These are phyloP conservation scores for Steinernema feltiae DNA, from an alignment of 1,140 invertebrate species.

Conservation along the genomic window DNA sequence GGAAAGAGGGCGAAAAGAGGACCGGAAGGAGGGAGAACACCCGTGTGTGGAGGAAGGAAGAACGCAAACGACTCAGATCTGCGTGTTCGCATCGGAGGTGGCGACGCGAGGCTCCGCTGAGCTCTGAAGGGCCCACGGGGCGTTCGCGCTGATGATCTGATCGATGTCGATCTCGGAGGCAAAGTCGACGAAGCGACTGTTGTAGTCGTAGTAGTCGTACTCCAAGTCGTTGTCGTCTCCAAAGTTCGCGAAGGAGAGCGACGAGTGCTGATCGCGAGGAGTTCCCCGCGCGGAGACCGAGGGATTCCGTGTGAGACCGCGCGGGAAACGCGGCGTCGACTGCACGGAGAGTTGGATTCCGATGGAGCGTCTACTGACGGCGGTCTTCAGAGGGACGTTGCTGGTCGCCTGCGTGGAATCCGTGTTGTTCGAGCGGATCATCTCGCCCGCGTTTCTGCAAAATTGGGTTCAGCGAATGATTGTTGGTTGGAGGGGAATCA, in stretches of 20 bases:
- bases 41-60: not conserved
- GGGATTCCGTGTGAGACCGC: not conserved
- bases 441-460: not conserved
- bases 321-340: conserved; percentile 8
- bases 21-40: not conserved
- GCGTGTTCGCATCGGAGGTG: not conserved
- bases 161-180: conserved; percentile 17
- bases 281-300: not conserved
- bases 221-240: not conserved
- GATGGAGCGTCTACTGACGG: conserved; percentile 12
- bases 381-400: not conserved
- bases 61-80: not conserved
- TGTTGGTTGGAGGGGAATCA: not conserved
- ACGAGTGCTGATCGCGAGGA: not conserved
- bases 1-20: not conserved
- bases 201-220: conserved; percentile 18
- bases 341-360: conserved; percentile 17
- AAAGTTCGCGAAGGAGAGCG: not conserved
- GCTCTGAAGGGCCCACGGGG: not conserved
- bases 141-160: conserved; percentile 11
- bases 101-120: not conserved
- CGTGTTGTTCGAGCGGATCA: conserved; percentile 1
- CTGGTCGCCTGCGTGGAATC: conserved; percentile 1
- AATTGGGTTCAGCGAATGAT: not conserved
- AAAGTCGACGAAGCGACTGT: not conserved